phyloP scores from a whole-genome alignment of 2,113 vertebrate species.

The Tautogolabrus adspersus region DNA sequence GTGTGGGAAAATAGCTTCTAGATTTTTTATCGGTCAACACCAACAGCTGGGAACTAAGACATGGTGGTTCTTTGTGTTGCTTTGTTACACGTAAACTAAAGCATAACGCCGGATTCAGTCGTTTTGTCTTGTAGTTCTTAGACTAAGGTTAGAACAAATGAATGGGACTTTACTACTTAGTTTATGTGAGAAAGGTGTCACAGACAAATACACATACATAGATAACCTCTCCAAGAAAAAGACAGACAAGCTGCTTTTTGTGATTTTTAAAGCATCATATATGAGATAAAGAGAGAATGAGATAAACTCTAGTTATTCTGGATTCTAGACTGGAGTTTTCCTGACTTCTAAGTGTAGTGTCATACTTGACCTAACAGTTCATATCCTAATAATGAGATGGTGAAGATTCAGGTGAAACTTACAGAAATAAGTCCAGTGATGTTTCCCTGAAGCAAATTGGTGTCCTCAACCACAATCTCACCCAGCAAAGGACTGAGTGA shows the following conservation, averaged over 20 bases:
- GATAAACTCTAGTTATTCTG: too few species aligned
- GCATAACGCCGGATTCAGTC: constrained; percentile 26
- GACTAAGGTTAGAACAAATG: constrained; percentile 6
- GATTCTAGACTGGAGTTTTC: too few species aligned
- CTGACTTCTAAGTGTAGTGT: too few species aligned
- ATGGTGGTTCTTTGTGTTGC: constrained; percentile 41
- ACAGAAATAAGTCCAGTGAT: constrained; percentile 88
- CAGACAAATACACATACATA: too few species aligned
- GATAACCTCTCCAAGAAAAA: too few species aligned
- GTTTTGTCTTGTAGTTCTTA: constrained; percentile 22
- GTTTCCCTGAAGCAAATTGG: constrained; percentile 84
- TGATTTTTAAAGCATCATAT: too few species aligned
- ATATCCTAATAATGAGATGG: too few species aligned
- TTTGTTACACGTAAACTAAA: constrained; percentile 54
- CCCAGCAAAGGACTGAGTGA: constrained; percentile 84
- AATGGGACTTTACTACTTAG: too few species aligned
- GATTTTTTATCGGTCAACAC: constrained; percentile 38
- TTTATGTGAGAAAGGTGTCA: too few species aligned
- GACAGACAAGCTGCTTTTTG: too few species aligned
- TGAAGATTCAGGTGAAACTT: constrained; percentile 65
- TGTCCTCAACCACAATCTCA: constrained; percentile 86
- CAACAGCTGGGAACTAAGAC: constrained; percentile 59
- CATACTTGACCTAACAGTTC: too few species aligned
- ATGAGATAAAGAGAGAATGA: too few species aligned
- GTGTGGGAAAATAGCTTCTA: constrained; percentile 42